Base-by-base conservation (phyloP, 1,140 invertebrate genomes). In the Metaphire vulgaris region DNA sequence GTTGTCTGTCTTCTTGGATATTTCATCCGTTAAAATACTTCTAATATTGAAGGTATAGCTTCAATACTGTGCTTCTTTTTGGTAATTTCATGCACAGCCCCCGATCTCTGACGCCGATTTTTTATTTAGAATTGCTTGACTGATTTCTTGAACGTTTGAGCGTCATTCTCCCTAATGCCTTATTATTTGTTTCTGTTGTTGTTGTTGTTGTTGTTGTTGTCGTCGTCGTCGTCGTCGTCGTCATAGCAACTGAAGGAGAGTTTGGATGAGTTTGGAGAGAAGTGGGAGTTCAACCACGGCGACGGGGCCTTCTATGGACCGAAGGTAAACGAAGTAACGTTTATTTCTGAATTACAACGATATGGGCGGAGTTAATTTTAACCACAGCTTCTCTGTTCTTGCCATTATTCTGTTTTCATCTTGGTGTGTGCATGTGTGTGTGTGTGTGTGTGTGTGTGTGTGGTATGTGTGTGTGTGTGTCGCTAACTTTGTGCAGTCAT, bases 231-330 rank as follows among this genome's bases (percentile, higher is more conserved):
- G n/a, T n/a, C n/a, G n/a, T n/a, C n/a, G 77, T 69, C 81, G 64
- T 85, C 84, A 65, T 81, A 90, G 89, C 92, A 94, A 78, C 86
- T 99, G 21, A 89, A 88, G 33, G 92, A 96, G 41, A 94, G 94
- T 78, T 88, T 99, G 64, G 89, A 99, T 84, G 89, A 89, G 34
- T 97, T 93, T 86, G 95, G 94, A 6, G 83, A 90, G 79, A 89
- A 91, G 0, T 99, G 97, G 97, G 90, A 90, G 75, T 84, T 95
- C 73, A 98, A 98, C 83, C 89, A 89, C 33, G 90, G 92, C 0
- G 97, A 99, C 89, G 97, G 98, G 1, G 97, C 97, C 0, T 99
- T 99, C 87, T 99, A 99, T 87, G 97, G 97, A 0, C 97, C 97
- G 2, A 99, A 99, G 83, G 88, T 88, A 82, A 78, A 69, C n/a